A percentile compares a stretch with the other conserved stretches of the same genome.
phyloP scores from a whole-genome alignment of 1,140 invertebrate species.

The Diorhabda carinulata region DNA sequence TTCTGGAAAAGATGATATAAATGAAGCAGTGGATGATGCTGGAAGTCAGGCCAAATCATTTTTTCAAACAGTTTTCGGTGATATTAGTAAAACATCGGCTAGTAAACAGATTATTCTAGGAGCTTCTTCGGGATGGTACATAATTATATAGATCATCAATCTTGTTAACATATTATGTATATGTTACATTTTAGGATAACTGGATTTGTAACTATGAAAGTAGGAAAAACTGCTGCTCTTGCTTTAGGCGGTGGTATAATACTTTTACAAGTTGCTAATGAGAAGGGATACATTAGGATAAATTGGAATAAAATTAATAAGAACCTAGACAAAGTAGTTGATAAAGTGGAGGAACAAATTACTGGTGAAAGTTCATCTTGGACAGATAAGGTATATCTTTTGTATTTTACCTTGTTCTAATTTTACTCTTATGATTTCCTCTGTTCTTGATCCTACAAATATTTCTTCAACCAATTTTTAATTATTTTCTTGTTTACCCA shows the following conservation, averaged over 20 bases:
- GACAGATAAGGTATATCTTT: constrained; percentile 71
- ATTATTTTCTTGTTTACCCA: not conserved
- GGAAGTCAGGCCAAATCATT: constrained; percentile 37
- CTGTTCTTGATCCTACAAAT: constrained; percentile 13
- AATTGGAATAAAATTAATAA: constrained; percentile 85
- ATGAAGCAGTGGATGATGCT: constrained; percentile 26
- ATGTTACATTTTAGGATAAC: constrained; percentile 64
- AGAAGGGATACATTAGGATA: constrained; percentile 88
- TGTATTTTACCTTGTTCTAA: not conserved
- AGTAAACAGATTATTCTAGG: constrained; percentile 85
- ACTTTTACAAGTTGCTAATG: constrained; percentile 82
- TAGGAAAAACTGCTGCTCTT: constrained; percentile 85
- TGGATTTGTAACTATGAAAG: constrained; percentile 85
- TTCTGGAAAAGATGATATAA: no score
- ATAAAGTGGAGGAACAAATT: constrained; percentile 76
- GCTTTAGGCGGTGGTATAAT: constrained; percentile 85
- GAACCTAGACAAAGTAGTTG: constrained; percentile 74
- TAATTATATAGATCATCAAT: no score
- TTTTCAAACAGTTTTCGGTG: constrained; percentile 68
- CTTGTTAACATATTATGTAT: not conserved
- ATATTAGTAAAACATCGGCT: constrained; percentile 77
- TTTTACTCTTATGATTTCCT: constrained; percentile 17
- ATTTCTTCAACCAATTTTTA: constrained; percentile 7
- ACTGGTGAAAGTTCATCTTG: constrained; percentile 65
- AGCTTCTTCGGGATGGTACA: constrained; percentile 80